Evolutionary conservation across 2,797 vertebrate genomes (phyloP).

Genomic region (Mastacembelus armatus): DNA sequence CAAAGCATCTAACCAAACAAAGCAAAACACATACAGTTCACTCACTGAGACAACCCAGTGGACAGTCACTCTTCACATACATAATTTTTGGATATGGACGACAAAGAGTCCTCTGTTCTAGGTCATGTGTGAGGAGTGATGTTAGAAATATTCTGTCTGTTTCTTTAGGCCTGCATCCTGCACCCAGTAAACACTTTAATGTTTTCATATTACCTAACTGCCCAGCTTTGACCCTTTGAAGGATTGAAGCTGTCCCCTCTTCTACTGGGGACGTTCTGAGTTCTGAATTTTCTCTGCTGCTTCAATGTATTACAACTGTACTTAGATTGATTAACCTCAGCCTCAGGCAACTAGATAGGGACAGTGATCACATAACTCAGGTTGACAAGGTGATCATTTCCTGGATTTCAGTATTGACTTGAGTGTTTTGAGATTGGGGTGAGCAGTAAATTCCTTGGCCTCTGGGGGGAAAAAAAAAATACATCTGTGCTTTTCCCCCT

Average conservation of each 20-base stretch:
- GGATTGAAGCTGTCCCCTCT: too few species aligned
- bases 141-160: neutral
- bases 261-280: neutral
- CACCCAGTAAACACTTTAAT: neutral
- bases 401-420: neutral
- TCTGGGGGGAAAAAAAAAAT: neutral
- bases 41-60: neutral
- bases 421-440: neutral
- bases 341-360: conserved; percentile 2
- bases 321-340: conserved; percentile 7
- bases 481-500: neutral
- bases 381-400: neutral
- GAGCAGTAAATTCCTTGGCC: conserved; percentile 9
- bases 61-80: neutral
- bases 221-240: neutral
- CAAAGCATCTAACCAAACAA: too few species aligned
- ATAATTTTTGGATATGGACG: neutral
- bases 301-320: neutral
- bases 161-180: conserved; percentile 1
- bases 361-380: neutral
- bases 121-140: neutral
- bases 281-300: conserved; percentile 6
- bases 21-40: too few species aligned
- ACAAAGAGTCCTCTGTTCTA: neutral
- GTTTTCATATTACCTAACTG: neutral